Evolutionary conservation across 2,797 vertebrate genomes (phyloP).

Genomic region (Chelidonichthys spinosus): DNA sequence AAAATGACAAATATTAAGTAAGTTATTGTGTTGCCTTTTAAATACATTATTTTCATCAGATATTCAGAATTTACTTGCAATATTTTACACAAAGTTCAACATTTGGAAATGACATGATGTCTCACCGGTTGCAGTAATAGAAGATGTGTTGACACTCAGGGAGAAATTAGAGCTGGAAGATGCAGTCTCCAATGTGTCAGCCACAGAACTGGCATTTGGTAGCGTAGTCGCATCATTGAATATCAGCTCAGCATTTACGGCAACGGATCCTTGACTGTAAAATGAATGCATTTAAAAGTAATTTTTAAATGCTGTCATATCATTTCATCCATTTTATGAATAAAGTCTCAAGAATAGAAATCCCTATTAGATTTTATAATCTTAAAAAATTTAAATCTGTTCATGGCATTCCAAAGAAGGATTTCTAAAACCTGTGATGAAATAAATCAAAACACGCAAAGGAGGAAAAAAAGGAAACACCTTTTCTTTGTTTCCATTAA

Average conservation of each 20-base stretch:
- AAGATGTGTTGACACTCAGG: neutral
- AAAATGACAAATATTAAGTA: neutral
- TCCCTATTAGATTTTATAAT: no score
- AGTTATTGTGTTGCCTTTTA: neutral
- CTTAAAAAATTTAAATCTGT: neutral
- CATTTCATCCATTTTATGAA: no score
- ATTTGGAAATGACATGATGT: neutral
- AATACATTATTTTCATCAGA: neutral
- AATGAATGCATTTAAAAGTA: neutral
- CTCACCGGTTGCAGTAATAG: neutral
- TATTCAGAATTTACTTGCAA: neutral
- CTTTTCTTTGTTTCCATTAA: no score
- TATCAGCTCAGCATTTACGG: conserved; percentile 16
- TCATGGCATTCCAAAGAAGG: neutral
- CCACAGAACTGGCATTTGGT: conserved; percentile 6
- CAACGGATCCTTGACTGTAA: conserved; percentile 32
- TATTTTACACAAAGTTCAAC: neutral
- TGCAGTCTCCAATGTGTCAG: neutral
- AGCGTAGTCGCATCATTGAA: neutral
- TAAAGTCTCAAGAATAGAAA: neutral
- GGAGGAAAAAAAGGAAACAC: neutral
- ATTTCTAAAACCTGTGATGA: neutral
- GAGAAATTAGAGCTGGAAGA: neutral
- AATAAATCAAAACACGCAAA: neutral
- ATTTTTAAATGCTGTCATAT: neutral